Evolutionary conservation across 2,888 invertebrate species (phyloP), one percentile per base, ranked within the genome.

Genomic region (Molorchus minor): DNA sequence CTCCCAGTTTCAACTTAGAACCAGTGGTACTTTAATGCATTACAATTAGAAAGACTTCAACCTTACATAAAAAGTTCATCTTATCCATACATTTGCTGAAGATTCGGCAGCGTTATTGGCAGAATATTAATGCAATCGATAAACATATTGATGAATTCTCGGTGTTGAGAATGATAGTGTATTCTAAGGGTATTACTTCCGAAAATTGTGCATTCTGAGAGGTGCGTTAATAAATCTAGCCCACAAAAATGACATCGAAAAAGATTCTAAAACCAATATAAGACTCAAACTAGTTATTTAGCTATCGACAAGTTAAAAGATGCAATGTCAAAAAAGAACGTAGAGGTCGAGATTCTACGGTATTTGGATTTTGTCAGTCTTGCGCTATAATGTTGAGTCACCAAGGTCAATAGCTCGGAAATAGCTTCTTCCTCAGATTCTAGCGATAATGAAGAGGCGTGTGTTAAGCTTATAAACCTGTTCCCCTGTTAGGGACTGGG

Each of bases 401-500:
- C 51, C 51, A 20, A 25, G 25, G 16, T 38, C 51, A 38, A 51
- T 21, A 51, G 51, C 19, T 51, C 38, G 12, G 51, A 20, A 8
- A 15, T 21, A 16, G 21, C n/a, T 12, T 20, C 13, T 7, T 13
- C 1, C 13, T 4, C 20, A 7, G 13, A 3, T 2, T 40, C 25
- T 2, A 40, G 25, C 25, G 51, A 38, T n/a, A n/a, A n/a, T 5
- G 30, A 15, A 2, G 51, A 38, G 4, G 25, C 19, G 10, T 7
- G 38, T 15, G 15, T 38, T 36, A 35, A 35, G n/a, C 15, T 49
- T n/a, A n/a, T 15, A 40, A 41, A 40, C 52, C 52, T 10, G 43
- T 43, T 16, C 43, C 53, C 2, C n/a, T n/a, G 53, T 53, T 10
- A 21, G 53, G 8, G 43, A 53, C 16, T 53, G 43, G 53, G 43